A percentile compares a stretch with the other conserved stretches of the same genome.
Conservation (phyloP, 2,888 invertebrate genomes). For the Steinernema scapterisci region DNA sequence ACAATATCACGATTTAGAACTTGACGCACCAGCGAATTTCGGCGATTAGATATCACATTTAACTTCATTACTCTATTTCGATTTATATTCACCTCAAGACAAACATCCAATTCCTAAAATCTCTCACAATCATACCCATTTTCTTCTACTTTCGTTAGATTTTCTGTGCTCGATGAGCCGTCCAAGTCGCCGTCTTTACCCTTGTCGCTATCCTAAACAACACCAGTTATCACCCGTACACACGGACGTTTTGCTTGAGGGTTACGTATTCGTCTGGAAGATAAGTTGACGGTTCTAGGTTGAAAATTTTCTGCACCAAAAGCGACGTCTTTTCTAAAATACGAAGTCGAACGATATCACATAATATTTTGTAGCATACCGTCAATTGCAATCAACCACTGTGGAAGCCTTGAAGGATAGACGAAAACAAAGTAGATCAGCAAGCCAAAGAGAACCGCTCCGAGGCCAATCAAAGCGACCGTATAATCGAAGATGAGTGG, state of each 20-base stretch:
- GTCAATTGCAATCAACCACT: constrained; percentile 41
- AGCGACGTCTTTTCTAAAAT: background rate
- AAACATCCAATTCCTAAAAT: too few species aligned
- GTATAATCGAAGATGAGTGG: constrained; percentile 46
- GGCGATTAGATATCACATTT: too few species aligned
- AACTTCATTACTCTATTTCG: too few species aligned
- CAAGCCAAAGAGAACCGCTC: constrained; percentile 45
- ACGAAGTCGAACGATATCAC: background rate
- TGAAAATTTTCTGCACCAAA: background rate
- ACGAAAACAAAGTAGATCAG: constrained; percentile 50
- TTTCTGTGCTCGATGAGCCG: too few species aligned
- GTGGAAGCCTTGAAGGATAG: constrained; percentile 44
- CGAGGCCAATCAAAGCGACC: constrained; percentile 48
- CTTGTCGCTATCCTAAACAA: background rate
- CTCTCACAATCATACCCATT: too few species aligned
- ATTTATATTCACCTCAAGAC: too few species aligned
- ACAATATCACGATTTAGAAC: too few species aligned
- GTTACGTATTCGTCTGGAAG: background rate
- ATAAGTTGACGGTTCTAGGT: background rate
- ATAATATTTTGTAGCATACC: constrained; percentile 30
- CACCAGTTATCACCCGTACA: background rate
- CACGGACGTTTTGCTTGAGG: background rate
- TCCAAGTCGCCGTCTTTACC: background rate
- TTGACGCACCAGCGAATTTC: too few species aligned
- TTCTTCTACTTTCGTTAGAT: too few species aligned